Conservation (phyloP, 2,113 vertebrate species). For the Calidris pugnax region DNA sequence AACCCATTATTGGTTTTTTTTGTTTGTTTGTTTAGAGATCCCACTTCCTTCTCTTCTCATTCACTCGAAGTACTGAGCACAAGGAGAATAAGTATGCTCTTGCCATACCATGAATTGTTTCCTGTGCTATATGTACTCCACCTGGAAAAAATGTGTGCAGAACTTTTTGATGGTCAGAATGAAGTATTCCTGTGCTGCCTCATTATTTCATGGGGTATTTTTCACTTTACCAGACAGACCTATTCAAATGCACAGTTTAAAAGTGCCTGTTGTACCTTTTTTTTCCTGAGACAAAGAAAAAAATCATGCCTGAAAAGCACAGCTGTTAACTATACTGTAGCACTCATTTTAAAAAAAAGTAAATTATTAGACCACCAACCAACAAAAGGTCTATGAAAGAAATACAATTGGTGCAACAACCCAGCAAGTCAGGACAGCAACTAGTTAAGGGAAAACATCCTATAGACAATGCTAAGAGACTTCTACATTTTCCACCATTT, state of each 20-base stretch:
- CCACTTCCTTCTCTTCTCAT: not conserved
- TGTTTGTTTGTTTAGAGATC: not conserved
- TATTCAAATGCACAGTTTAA: not conserved
- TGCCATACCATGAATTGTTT: not conserved
- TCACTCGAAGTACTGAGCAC: not conserved
- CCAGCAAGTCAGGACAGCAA: not conserved
- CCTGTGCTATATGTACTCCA: not conserved
- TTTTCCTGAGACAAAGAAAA: not conserved
- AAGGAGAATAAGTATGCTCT: not conserved
- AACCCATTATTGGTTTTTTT: not conserved
- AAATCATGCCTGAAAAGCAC: not conserved
- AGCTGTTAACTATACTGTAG: not conserved
- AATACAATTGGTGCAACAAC: not conserved
- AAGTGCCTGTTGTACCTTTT: not conserved
- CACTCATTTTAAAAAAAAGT: not conserved
- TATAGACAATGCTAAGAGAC: not conserved
- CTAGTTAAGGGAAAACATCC: not conserved
- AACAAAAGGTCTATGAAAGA: not conserved
- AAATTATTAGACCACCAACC: not conserved
- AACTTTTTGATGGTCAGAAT: not conserved
- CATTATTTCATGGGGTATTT: not conserved
- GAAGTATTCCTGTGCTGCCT: not conserved
- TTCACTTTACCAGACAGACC: not conserved
- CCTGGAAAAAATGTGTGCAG: not conserved
- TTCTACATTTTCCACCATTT: not conserved